Conservation (phyloP, 2,888 invertebrate genomes). For the Glaucopsyche alexis region DNA sequence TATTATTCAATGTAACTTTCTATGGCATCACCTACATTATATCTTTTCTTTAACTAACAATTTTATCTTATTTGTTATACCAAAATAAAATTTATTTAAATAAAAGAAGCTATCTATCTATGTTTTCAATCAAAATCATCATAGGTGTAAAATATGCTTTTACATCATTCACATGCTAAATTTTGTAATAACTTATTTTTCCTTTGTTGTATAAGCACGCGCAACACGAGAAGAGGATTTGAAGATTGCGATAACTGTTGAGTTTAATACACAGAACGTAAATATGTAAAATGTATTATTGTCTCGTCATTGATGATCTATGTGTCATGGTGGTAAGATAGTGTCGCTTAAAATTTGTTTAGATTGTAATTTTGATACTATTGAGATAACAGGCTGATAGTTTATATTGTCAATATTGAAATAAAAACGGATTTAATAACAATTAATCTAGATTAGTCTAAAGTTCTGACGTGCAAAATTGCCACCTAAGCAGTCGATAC, state of each 20-base stretch:
- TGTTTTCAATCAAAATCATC: not conserved
- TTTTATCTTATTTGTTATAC: not conserved
- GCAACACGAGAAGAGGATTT: not conserved
- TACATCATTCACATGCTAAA: not conserved
- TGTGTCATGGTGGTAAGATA: slow-evolving; percentile 28
- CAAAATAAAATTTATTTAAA: no score
- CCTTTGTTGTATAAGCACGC: not conserved
- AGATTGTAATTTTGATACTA: slow-evolving; percentile 3
- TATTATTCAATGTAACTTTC: no score
- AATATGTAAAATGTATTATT: slow-evolving; percentile 31
- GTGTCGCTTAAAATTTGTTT: slow-evolving; percentile 1
- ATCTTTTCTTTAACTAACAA: no score
- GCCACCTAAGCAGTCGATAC: slow-evolving; percentile 70
- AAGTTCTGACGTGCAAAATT: slow-evolving; percentile 63
- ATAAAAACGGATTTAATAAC: slow-evolving; percentile 13
- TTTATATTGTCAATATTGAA: not conserved
- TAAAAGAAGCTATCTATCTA: not conserved
- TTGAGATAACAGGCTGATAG: not conserved
- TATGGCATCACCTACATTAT: no score
- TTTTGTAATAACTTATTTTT: not conserved
- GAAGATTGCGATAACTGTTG: not conserved
- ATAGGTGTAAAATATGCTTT: not conserved
- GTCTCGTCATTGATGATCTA: slow-evolving; percentile 30
- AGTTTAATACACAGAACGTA: not conserved
- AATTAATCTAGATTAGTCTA: slow-evolving; percentile 45